These are phyloP conservation scores for Caenorhabditis sp. DNA, from an alignment of 2,888 invertebrate genomes.

Conservation along the genomic window DNA sequence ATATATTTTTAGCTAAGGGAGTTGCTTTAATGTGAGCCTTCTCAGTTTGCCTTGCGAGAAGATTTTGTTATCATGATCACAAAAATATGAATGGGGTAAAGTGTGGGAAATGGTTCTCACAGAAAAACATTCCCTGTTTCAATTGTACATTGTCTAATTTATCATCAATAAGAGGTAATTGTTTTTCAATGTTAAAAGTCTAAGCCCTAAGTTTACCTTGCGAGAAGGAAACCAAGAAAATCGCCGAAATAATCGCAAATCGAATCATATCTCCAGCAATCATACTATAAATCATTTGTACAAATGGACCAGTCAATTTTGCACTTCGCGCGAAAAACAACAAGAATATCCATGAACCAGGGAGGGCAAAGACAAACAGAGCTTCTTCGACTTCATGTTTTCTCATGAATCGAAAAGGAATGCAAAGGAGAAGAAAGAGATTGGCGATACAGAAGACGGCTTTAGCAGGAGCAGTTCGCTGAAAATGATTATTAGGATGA, in stretches of 20 bases:
- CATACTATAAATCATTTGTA: constrained; percentile 99
- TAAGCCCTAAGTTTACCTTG: constrained; percentile 78
- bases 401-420: constrained; percentile 56
- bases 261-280: constrained; percentile 97
- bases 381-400: constrained; percentile 84
- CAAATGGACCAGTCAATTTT: constrained; percentile 91
- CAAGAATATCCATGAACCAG: constrained; percentile 94
- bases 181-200: no score
- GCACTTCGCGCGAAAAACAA: constrained; percentile 94
- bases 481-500: constrained; percentile 59
- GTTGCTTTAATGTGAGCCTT: no score
- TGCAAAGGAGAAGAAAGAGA: constrained; percentile 77
- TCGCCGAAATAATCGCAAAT: constrained; percentile 93
- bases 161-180: no score
- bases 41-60: no score
- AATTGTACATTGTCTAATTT: no score
- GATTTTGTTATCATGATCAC: no score
- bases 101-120: neutral
- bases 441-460: constrained; percentile 91
- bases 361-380: constrained; percentile 88
- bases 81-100: neutral
- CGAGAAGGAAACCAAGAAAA: constrained; percentile 92
- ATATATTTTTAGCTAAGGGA: no score
- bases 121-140: neutral
- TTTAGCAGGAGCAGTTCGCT: constrained; percentile 93